Conservation (phyloP, 2,113 vertebrate species). For the Diadophis punctatus region DNA sequence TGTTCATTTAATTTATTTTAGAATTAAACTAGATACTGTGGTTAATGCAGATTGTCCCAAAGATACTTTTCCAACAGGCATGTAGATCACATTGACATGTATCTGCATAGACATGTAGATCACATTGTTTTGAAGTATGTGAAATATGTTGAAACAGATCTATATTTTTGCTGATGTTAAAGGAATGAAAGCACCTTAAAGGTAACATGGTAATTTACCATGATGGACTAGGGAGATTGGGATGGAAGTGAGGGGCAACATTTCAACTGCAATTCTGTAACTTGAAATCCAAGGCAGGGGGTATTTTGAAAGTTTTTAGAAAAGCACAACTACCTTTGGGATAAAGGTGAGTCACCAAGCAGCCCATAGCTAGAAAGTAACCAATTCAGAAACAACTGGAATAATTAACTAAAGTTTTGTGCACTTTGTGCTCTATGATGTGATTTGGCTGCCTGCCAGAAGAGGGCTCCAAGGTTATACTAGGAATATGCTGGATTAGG, state of each 20-base stretch:
- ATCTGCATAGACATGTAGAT: background rate
- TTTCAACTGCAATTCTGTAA: background rate
- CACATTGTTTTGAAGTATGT: background rate
- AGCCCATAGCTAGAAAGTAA: background rate
- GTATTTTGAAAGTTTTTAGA: background rate
- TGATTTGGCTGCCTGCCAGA: background rate
- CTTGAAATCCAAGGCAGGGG: background rate
- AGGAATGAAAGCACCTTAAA: background rate
- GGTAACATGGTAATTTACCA: background rate
- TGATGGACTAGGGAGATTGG: background rate
- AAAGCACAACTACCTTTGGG: background rate
- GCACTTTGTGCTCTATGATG: background rate
- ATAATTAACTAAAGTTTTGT: background rate
- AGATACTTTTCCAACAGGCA: background rate
- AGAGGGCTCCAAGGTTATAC: background rate
- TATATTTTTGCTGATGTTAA: background rate
- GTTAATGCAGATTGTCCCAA: background rate
- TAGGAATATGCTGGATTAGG: background rate
- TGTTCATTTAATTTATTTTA: background rate
- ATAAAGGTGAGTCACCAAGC: background rate
- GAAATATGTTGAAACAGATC: background rate
- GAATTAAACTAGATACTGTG: background rate
- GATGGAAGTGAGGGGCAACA: background rate
- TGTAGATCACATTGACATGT: background rate
- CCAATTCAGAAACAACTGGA: too few relatives aligned